Conservation (phyloP, 2,113 vertebrate genomes). For the Acanthochromis polyacanthus region DNA sequence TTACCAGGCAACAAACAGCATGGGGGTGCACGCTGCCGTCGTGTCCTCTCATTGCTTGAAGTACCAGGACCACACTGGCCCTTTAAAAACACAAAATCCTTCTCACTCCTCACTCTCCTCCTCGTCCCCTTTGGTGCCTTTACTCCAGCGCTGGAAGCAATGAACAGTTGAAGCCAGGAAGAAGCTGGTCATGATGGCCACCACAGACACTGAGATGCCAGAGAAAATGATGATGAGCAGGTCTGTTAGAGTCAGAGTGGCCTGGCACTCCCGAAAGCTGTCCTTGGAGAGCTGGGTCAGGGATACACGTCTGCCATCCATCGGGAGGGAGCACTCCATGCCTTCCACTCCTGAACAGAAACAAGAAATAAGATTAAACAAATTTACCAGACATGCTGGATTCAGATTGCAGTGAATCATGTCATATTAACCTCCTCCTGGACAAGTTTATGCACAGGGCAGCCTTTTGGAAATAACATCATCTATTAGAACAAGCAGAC, state of each 20-base stretch:
- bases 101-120: constrained; percentile 93
- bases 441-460: neutral
- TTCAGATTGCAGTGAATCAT: neutral
- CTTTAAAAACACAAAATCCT: constrained; percentile 26
- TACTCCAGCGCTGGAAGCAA: constrained; percentile 95
- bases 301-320: constrained; percentile 89
- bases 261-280: constrained; percentile 97
- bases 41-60: constrained; percentile 33
- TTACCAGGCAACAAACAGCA: constrained; percentile 45
- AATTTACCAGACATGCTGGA: neutral
- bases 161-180: constrained; percentile 97
- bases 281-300: constrained; percentile 93
- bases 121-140: constrained; percentile 93
- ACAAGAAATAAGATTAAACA: constrained; percentile 42
- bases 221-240: constrained; percentile 98
- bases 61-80: neutral
- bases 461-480: constrained; percentile 15
- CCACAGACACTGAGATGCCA: constrained; percentile 95
- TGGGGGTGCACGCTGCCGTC: constrained; percentile 22
- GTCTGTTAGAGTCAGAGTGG: constrained; percentile 93
- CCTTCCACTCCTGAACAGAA: constrained; percentile 87
- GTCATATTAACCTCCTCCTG: constrained; percentile 2
- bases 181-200: constrained; percentile 97
- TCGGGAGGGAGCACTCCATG: constrained; percentile 94
- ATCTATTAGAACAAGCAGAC: neutral